phyloP scores from a whole-genome alignment of 1,140 invertebrate genomes.

The Drosophila willistoni region DNA sequence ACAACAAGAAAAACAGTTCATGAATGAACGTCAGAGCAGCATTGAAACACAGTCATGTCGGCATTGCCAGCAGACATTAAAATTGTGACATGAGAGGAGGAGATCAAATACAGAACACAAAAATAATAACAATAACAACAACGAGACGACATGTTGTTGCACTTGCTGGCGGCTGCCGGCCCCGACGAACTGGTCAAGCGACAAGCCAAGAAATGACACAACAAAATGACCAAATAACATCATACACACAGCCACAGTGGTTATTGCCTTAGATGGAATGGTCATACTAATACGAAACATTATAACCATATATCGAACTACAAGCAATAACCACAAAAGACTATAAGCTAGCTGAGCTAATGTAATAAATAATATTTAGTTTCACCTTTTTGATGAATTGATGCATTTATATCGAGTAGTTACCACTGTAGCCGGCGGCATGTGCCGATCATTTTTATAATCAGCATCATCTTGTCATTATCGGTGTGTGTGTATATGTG shows the following conservation, averaged over 20 bases:
- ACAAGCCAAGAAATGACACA: slow-evolving; percentile 32
- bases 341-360: no score
- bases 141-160: slow-evolving; percentile 27
- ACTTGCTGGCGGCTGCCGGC: slow-evolving; percentile 8
- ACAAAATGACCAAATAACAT: no score
- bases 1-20: background rate
- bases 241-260: no score
- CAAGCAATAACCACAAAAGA: no score
- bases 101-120: slow-evolving; percentile 1
- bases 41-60: background rate
- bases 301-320: no score
- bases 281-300: no score
- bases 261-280: no score
- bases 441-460: background rate
- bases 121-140: background rate
- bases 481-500: background rate
- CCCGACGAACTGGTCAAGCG: slow-evolving; percentile 9
- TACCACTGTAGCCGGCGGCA: no score
- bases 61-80: slow-evolving; percentile 44
- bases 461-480: background rate
- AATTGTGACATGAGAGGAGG: background rate
- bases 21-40: slow-evolving; percentile 39
- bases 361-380: no score
- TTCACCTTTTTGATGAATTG: no score
- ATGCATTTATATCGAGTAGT: no score